Conservation (phyloP, 2,888 invertebrate species). For the Dynastes tityus region DNA sequence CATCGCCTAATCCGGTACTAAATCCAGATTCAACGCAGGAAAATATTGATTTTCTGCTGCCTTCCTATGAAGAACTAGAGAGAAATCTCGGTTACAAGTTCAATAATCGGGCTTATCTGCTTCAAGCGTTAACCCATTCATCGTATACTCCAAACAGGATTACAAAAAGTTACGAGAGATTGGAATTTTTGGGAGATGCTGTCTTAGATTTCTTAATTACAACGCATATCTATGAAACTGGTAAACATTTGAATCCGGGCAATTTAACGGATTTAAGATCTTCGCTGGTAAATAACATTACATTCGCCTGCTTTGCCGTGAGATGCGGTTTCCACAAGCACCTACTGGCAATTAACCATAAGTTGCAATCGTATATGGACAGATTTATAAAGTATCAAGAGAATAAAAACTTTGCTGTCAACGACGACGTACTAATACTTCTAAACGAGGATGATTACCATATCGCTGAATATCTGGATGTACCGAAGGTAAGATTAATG, state of each 20-base stretch:
- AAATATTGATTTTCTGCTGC: conserved; percentile 71
- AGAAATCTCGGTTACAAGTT: conserved; percentile 80
- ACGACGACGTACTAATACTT: conserved; percentile 80
- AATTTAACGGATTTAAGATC: conserved; percentile 94
- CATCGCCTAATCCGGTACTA: conserved; percentile 68
- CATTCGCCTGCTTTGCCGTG: conserved; percentile 92
- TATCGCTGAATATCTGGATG: conserved; percentile 86
- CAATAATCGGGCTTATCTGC: conserved; percentile 83
- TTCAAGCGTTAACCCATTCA: conserved; percentile 95
- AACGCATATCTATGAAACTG: conserved; percentile 87
- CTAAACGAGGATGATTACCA: conserved; percentile 78
- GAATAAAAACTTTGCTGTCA: conserved; percentile 74
- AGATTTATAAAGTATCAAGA: conserved; percentile 79
- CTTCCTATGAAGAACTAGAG: conserved; percentile 73
- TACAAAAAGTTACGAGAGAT: conserved; percentile 90
- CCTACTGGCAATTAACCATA: conserved; percentile 73
- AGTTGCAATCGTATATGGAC: conserved; percentile 73
- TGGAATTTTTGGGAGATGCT: conserved; percentile 96
- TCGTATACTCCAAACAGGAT: conserved; percentile 87
- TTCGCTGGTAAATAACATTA: conserved; percentile 96
- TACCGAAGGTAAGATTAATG: conserved; percentile 79
- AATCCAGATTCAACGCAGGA: conserved; percentile 64
- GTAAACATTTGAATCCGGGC: conserved; percentile 82
- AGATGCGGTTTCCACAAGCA: conserved; percentile 88
- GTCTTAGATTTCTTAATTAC: conserved; percentile 93